These are phyloP conservation scores for Halocaridina rubra DNA, from an alignment of 2,888 invertebrate genomes.

Conservation along the genomic window DNA sequence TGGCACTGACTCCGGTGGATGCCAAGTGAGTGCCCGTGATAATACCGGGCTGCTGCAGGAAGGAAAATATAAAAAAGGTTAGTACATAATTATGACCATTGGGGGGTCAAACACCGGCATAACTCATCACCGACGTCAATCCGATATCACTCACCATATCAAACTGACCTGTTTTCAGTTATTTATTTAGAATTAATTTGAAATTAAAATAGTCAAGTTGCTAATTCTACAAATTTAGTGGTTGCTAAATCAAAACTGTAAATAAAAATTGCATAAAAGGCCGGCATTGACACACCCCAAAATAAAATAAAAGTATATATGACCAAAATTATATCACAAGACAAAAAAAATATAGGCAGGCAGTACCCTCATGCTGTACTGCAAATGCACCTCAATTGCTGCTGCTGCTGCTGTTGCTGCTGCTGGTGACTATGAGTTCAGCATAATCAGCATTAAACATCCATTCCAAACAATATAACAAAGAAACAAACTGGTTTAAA, in stretches of 20 bases:
- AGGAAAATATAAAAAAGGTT: not conserved
- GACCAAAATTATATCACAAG: conserved; percentile 56
- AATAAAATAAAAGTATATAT: conserved; percentile 35
- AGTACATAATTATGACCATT: not conserved
- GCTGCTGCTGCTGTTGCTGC: conserved; percentile 49
- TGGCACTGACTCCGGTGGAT: conserved; percentile 52
- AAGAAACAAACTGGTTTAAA: not conserved
- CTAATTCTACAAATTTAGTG: too few relatives aligned
- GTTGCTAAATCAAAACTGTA: too few relatives aligned
- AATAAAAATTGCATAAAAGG: conserved; percentile 38
- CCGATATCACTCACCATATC: not conserved
- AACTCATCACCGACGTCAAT: not conserved
- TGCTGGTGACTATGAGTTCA: conserved; percentile 45
- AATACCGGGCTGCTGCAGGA: conserved; percentile 61
- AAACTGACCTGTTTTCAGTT: conserved; percentile 13
- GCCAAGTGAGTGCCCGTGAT: conserved; percentile 62
- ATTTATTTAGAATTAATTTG: too few relatives aligned
- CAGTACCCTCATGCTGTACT: conserved; percentile 57
- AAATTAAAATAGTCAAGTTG: conserved; percentile 23
- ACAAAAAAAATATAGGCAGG: conserved; percentile 44
- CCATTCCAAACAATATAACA: conserved; percentile 44
- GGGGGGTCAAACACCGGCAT: conserved; percentile 50
- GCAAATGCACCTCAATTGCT: conserved; percentile 55
- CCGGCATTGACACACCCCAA: conserved; percentile 54
- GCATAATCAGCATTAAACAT: conserved; percentile 38